Evolutionary conservation across 2,888 invertebrate genomes (phyloP).

Genomic region (Bimastos eiseni): DNA sequence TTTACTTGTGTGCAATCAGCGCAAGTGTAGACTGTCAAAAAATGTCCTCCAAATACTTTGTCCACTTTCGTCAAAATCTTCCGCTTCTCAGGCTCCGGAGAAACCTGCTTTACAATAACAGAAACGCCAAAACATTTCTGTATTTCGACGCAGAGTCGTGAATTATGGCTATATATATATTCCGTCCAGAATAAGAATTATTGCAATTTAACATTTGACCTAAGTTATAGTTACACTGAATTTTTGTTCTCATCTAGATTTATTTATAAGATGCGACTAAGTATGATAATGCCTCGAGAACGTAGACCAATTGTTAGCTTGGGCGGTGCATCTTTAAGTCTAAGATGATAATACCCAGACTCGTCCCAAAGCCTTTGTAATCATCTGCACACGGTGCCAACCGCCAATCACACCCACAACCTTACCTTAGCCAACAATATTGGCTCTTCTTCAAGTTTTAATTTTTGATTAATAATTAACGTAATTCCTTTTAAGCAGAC

Average conservation of each 20-base stretch:
- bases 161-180: too few relatives aligned
- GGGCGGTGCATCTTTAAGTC: background rate
- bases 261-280: background rate
- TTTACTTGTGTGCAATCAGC: background rate
- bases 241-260: background rate
- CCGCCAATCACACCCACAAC: background rate
- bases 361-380: background rate
- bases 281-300: background rate
- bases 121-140: background rate
- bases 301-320: background rate
- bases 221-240: background rate
- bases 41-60: conserved; percentile 87
- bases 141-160: too few relatives aligned
- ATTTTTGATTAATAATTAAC: background rate
- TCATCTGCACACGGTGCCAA: background rate
- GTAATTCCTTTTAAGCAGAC: background rate
- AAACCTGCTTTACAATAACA: background rate
- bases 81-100: background rate
- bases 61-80: conserved; percentile 67
- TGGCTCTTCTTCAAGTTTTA: background rate
- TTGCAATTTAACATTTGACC: background rate
- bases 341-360: too few relatives aligned
- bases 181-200: background rate
- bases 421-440: background rate
- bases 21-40: conserved; percentile 71